These are phyloP conservation scores for Apodemus agrarius DNA, from an alignment of 2,797 vertebrate species.

Conservation along the genomic window DNA sequence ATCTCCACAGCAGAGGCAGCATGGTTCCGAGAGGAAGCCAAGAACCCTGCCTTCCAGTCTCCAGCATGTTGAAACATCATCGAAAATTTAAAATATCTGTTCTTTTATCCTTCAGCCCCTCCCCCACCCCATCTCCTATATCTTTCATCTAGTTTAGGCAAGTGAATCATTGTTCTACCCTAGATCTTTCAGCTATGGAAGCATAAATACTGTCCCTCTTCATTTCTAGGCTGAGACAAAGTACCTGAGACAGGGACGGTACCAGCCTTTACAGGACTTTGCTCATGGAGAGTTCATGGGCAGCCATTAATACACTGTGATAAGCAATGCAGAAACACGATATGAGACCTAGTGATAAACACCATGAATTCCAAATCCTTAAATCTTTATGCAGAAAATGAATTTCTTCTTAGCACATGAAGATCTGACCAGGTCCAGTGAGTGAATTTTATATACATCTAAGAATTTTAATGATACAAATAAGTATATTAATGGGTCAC, in stretches of 20 bases:
- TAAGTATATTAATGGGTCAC: conserved; percentile 21
- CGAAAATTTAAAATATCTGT: not conserved
- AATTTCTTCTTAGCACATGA: conserved; percentile 54
- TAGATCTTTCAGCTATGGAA: conserved; percentile 47
- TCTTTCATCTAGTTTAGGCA: conserved; percentile 37
- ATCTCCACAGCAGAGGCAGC: not conserved
- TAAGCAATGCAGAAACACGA: conserved; percentile 54
- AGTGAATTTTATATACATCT: not conserved
- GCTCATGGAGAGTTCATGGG: conserved; percentile 49
- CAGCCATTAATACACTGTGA: conserved; percentile 27
- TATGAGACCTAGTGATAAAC: conserved; percentile 10
- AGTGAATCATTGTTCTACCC: conserved; percentile 62
- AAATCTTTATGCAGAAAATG: conserved; percentile 22
- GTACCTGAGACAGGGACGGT: not conserved
- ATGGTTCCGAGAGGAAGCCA: conserved; percentile 28
- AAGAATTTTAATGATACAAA: conserved; percentile 61
- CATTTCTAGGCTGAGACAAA: conserved; percentile 59
- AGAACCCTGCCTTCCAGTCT: conserved; percentile 43
- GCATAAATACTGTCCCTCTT: conserved; percentile 53
- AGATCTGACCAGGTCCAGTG: not conserved
- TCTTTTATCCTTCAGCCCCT: conserved; percentile 18
- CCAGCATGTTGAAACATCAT: not conserved
- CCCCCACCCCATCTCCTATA: not conserved
- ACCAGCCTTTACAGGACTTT: conserved; percentile 51
- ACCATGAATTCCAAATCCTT: conserved; percentile 50